Percentiles rank a stretch among this genome's conserved stretches.
Conservation (phyloP, 1,140 invertebrate genomes). For the Agrypnia vestita region DNA sequence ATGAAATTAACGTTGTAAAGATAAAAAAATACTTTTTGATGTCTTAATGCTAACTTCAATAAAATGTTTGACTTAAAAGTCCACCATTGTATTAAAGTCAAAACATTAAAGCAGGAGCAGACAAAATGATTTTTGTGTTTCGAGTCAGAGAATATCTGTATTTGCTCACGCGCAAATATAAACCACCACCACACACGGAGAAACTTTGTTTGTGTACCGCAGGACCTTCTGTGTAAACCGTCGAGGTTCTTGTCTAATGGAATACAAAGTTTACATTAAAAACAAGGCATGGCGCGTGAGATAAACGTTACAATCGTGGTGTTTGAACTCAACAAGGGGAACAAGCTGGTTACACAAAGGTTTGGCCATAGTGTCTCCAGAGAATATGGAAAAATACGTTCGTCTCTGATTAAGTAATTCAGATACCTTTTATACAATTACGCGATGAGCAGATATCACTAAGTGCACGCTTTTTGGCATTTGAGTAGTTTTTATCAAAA, state of each 20-base stretch:
- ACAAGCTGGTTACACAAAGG: constrained; percentile 33
- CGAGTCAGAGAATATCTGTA: not conserved
- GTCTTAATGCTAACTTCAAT: no score
- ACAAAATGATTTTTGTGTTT: not conserved
- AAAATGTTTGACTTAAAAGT: no score
- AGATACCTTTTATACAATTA: not conserved
- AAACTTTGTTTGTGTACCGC: constrained; percentile 52
- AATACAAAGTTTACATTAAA: constrained; percentile 52
- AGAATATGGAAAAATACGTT: not conserved
- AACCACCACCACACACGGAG: not conserved
- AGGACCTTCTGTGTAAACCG: constrained; percentile 54
- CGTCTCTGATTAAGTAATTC: not conserved
- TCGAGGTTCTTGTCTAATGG: constrained; percentile 42
- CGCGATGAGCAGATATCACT: no score
- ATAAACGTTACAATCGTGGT: constrained; percentile 40
- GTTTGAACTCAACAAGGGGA: constrained; percentile 30
- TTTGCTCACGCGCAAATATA: constrained; percentile 1
- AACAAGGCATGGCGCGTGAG: constrained; percentile 36
- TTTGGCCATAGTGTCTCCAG: not conserved
- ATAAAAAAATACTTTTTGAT: no score
- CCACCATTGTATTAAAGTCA: no score
- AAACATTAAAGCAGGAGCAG: no score
- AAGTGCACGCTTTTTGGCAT: no score
- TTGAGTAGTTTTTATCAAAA: no score
- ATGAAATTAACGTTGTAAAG: no score